These are phyloP conservation scores for Gymnopithys bicolor DNA, from an alignment of 2,797 vertebrate species.

Conservation along the genomic window DNA sequence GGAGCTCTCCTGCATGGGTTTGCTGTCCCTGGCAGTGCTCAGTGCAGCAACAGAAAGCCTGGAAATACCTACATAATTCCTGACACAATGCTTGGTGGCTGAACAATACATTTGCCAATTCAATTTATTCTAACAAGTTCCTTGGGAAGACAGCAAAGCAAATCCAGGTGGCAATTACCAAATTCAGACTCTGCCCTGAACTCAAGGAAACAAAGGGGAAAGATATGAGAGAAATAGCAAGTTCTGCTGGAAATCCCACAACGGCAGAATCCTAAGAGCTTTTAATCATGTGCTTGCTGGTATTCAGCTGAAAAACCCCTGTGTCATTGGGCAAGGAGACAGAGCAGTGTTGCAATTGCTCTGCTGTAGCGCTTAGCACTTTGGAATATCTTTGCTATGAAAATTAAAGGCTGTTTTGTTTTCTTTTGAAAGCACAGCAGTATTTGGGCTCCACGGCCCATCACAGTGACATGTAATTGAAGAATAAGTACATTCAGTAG, in stretches of 20 bases:
- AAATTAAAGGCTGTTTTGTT: background rate
- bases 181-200: constrained; percentile 39
- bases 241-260: constrained; percentile 45
- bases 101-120: constrained; percentile 61
- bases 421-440: background rate
- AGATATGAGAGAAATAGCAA: constrained; percentile 43
- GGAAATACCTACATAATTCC: constrained; percentile 46
- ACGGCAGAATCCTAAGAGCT: background rate
- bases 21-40: background rate
- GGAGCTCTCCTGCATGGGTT: background rate
- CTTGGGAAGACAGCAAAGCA: constrained; percentile 64
- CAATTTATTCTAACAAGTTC: constrained; percentile 67
- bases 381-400: background rate
- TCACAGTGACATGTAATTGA: background rate
- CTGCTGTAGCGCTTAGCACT: background rate
- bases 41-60: background rate
- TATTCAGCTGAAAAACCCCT: constrained; percentile 15
- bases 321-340: constrained; percentile 57
- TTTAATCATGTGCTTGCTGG: background rate
- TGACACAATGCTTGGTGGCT: constrained; percentile 9
- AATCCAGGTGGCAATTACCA: constrained; percentile 51
- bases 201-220: constrained; percentile 29
- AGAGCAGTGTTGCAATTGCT: background rate
- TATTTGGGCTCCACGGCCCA: background rate
- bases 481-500: background rate